Evolutionary conservation across 2,888 invertebrate genomes (phyloP).

Genomic region (Tipula confusa): DNA sequence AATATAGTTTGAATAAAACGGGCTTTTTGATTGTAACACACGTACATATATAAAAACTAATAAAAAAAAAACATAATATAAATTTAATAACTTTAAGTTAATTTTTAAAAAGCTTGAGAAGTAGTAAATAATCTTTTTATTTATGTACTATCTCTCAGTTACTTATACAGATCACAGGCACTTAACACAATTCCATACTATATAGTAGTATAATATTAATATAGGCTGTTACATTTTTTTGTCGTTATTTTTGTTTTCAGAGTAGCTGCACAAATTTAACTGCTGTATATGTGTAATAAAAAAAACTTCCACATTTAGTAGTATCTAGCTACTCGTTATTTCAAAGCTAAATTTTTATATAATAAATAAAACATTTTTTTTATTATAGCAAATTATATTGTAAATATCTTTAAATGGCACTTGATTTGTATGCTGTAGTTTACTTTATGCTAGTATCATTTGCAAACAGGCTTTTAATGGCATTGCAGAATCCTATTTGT

Average conservation of each 20-base stretch:
- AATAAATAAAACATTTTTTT: background rate
- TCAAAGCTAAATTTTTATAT: background rate
- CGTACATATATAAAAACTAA: background rate
- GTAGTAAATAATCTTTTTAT: background rate
- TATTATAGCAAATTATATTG: background rate
- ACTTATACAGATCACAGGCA: background rate
- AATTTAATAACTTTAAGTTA: conserved; percentile 25
- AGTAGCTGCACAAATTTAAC: background rate
- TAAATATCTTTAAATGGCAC: conserved; percentile 20
- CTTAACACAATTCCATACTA: background rate
- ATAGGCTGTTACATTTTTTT: background rate
- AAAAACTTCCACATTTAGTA: background rate
- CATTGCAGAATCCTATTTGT: background rate
- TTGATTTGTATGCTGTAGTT: background rate
- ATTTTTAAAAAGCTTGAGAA: conserved; percentile 8
- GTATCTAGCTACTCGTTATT: background rate
- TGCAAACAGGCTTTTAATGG: background rate
- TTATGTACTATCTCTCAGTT: background rate
- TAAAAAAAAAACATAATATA: background rate
- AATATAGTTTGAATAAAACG: background rate
- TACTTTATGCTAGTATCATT: background rate
- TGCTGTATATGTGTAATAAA: background rate
- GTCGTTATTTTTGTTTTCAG: background rate
- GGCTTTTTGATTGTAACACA: background rate
- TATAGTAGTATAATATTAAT: background rate